These are phyloP conservation scores for Portevinia maculata DNA, from an alignment of 2,888 invertebrate genomes.

Conservation along the genomic window DNA sequence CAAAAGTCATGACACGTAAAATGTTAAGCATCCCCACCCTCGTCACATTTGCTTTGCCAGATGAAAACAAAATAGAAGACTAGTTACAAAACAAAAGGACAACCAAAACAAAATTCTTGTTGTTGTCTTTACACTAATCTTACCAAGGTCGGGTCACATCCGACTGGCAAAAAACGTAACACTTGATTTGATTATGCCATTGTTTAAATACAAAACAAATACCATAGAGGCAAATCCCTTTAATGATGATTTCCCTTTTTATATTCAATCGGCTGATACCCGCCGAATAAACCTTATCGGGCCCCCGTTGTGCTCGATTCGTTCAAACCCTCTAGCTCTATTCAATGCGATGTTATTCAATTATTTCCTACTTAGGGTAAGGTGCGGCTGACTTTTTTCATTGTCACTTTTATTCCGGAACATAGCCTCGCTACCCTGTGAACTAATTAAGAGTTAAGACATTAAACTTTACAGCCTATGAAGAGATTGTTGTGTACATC, in stretches of 20 bases:
- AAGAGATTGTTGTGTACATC: neutral
- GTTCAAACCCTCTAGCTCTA: conserved; percentile 17
- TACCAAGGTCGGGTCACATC: conserved; percentile 28
- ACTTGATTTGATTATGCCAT: conserved; percentile 61
- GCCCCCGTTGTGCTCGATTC: neutral
- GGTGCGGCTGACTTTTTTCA: conserved; percentile 43
- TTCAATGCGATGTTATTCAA: conserved; percentile 68
- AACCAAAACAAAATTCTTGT: neutral
- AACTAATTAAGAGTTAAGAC: conserved; percentile 69
- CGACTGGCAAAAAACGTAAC: conserved; percentile 42
- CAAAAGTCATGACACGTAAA: conserved; percentile 62
- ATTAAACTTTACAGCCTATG: conserved; percentile 18
- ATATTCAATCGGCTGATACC: conserved; percentile 68
- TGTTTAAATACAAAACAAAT: conserved; percentile 68
- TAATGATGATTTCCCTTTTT: conserved; percentile 67
- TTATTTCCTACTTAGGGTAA: conserved; percentile 66
- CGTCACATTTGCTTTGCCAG: neutral
- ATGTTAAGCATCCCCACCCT: conserved; percentile 22
- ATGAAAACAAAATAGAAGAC: neutral
- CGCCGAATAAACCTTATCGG: conserved; percentile 32
- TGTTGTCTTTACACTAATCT: neutral
- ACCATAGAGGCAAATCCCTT: conserved; percentile 58
- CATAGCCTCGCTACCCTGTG: conserved; percentile 22
- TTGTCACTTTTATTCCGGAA: conserved; percentile 58
- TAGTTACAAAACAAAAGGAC: conserved; percentile 30